Evolutionary conservation across 1,140 invertebrate genomes (phyloP).

Genomic region (Battus philenor): DNA sequence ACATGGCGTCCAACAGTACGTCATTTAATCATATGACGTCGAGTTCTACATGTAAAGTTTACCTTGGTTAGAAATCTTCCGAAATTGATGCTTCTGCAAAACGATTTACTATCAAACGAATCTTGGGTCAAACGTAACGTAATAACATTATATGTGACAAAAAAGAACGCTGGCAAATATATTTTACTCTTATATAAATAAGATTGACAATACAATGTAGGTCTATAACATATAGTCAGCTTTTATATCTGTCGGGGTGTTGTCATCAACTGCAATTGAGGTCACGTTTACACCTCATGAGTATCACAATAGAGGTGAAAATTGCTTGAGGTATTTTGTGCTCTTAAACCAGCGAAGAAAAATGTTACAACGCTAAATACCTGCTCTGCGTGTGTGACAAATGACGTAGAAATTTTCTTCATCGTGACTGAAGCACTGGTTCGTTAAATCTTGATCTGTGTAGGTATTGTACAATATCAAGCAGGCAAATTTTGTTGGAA

Average conservation of each 20-base stretch:
- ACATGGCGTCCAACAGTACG: no score
- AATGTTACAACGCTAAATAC: no score
- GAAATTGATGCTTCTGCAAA: no score
- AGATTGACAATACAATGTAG: not conserved
- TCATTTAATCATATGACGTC: no score
- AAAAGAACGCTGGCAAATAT: not conserved
- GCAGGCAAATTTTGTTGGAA: no score
- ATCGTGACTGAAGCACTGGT: not conserved
- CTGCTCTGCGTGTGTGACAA: not conserved
- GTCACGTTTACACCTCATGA: conserved; percentile 1
- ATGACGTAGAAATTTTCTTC: conserved; percentile 12
- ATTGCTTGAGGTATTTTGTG: no score
- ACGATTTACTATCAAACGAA: no score
- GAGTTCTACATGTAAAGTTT: no score
- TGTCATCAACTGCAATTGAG: not conserved
- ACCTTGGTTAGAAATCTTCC: no score
- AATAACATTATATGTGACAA: not conserved
- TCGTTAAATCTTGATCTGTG: conserved; percentile 8
- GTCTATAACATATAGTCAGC: not conserved
- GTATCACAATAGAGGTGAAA: conserved; percentile 6
- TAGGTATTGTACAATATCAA: no score
- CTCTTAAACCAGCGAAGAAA: no score
- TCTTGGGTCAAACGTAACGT: no score
- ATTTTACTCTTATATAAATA: not conserved
- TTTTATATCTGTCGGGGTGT: not conserved